Evolutionary conservation across 2,113 vertebrate genomes (phyloP).

Genomic region (Lepus americanus): DNA sequence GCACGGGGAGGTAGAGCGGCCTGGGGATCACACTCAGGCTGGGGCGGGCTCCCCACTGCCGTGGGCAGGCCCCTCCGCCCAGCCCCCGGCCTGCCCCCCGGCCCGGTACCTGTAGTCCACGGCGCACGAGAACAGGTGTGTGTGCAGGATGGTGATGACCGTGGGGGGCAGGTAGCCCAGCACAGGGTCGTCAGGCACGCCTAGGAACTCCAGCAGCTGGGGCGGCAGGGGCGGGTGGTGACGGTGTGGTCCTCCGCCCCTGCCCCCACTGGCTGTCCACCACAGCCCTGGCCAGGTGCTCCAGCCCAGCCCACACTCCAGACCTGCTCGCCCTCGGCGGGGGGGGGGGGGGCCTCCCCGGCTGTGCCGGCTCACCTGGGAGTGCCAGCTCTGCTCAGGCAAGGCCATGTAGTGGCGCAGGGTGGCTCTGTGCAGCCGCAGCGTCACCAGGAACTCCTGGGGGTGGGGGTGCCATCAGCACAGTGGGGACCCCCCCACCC

Average conservation of each 20-base stretch:
- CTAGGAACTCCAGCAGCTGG: conserved; percentile 94
- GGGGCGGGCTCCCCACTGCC: neutral
- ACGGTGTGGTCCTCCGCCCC: too few species aligned
- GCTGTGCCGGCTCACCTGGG: conserved; percentile 88
- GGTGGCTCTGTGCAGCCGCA: conserved; percentile 93
- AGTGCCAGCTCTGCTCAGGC: conserved; percentile 94
- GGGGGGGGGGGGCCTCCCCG: neutral
- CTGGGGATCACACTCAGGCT: conserved; percentile 78
- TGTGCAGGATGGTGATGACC: conserved; percentile 94
- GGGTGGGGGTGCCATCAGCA: neutral
- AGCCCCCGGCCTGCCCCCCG: neutral
- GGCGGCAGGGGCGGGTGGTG: neutral
- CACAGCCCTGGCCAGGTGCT: neutral
- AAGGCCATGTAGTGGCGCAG: conserved; percentile 92
- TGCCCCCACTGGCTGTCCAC: neutral
- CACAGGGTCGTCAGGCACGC: conserved; percentile 94
- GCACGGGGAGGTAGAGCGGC: conserved; percentile 93
- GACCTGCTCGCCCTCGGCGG: neutral
- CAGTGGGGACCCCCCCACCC: accelerated
- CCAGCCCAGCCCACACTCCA: neutral
- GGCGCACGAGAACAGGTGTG: conserved; percentile 93
- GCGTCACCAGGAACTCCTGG: conserved; percentile 95
- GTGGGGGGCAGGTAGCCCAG: conserved; percentile 93
- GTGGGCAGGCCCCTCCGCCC: neutral
- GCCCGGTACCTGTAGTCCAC: conserved; percentile 93